Conservation (phyloP, 2,797 vertebrate genomes). For the Crenuchus spilurus region DNA sequence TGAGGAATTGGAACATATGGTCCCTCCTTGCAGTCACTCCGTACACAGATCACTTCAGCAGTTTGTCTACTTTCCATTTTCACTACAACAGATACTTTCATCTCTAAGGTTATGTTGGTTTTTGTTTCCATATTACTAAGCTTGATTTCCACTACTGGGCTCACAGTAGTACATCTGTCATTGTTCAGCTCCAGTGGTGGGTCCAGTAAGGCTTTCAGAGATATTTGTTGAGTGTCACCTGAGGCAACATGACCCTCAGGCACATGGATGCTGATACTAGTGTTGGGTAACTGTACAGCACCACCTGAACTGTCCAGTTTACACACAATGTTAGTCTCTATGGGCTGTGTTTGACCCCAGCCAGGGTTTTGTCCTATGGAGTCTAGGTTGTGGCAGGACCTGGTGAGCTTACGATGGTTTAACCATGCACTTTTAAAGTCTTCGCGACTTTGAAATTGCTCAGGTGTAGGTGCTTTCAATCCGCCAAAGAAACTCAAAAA, state of each 20-base stretch:
- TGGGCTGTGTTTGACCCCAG: conserved; percentile 96
- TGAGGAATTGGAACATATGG: conserved; percentile 83
- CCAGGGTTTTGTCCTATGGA: conserved; percentile 92
- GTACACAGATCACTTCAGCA: conserved; percentile 85
- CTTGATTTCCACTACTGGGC: conserved; percentile 92
- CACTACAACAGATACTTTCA: conserved; percentile 90
- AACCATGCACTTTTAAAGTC: conserved; percentile 94
- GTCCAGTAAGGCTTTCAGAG: conserved; percentile 91
- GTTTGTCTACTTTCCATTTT: conserved; percentile 83
- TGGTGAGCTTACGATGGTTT: conserved; percentile 91
- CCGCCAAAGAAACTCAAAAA: conserved; percentile 81
- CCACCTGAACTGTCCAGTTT: conserved; percentile 91
- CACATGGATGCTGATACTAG: conserved; percentile 87
- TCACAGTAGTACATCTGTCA: conserved; percentile 88
- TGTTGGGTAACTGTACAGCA: conserved; percentile 91
- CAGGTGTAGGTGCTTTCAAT: conserved; percentile 91
- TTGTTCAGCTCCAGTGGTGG: conserved; percentile 91
- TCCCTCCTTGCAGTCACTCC: conserved; percentile 92
- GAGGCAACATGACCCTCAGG: conserved; percentile 88
- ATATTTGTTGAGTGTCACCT: conserved; percentile 91
- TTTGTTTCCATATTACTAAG: conserved; percentile 93
- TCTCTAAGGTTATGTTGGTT: conserved; percentile 85
- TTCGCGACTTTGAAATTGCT: conserved; percentile 94
- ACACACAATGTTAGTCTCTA: conserved; percentile 93
- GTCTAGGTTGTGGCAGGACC: conserved; percentile 95